These are phyloP conservation scores for Pterobdella sp. DNA, from an alignment of 2,888 invertebrate genomes.

Conservation along the genomic window DNA sequence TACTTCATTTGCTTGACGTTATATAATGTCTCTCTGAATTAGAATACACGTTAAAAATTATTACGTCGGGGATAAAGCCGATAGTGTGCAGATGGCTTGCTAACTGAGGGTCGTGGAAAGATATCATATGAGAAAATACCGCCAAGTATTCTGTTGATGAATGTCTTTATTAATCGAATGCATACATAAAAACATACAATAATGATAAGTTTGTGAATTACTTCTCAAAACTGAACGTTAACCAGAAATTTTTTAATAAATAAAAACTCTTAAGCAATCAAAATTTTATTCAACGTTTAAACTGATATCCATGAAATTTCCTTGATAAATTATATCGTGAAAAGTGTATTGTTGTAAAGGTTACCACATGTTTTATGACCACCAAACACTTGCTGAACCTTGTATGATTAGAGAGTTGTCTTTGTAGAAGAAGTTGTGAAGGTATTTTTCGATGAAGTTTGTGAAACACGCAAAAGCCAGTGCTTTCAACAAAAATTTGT, in stretches of 20 bases:
- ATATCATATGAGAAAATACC: conserved; percentile 89
- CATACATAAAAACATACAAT: not conserved
- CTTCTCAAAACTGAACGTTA: no score
- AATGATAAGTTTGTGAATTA: not conserved
- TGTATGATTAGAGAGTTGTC: conserved; percentile 94
- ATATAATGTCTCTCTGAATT: no score
- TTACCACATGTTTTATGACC: no score
- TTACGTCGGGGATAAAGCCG: conserved; percentile 78
- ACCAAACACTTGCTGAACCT: no score
- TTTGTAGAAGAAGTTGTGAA: conserved; percentile 90
- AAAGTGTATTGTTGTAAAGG: no score
- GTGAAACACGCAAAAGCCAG: conserved; percentile 89
- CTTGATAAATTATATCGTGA: no score
- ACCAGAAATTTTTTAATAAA: no score
- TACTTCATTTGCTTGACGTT: not conserved
- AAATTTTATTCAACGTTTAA: no score
- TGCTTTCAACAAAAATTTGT: no score
- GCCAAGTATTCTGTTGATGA: conserved; percentile 70
- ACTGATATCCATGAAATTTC: no score
- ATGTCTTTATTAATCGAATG: not conserved
- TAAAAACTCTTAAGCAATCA: no score
- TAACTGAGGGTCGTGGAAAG: conserved; percentile 86
- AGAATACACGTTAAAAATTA: conserved; percentile 35
- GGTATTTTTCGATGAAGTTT: conserved; percentile 87
- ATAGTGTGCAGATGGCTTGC: conserved; percentile 84